A percentile compares a stretch with the other conserved stretches of the same genome.
These are phyloP conservation scores for Lithophane semibrunnea DNA, from an alignment of 2,888 invertebrate genomes.

Conservation along the genomic window DNA sequence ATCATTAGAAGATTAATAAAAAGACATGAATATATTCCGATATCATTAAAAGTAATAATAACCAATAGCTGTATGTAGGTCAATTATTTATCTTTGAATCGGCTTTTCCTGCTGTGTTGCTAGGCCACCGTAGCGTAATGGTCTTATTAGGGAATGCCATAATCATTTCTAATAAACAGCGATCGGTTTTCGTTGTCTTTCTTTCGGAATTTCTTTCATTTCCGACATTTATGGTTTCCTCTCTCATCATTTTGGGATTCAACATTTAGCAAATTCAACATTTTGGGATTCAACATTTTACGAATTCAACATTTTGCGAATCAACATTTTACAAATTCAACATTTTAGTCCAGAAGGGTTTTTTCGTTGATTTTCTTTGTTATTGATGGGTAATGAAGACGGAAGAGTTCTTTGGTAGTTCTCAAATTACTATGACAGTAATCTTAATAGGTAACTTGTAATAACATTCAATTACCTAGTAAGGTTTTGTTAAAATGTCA, in stretches of 20 bases:
- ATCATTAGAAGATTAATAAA: conserved; percentile 40
- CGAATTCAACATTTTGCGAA: too few species aligned
- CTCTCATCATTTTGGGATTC: too few species aligned
- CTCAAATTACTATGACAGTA: neutral
- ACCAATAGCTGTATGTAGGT: conserved; percentile 32
- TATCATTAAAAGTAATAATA: conserved; percentile 16
- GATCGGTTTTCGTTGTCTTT: conserved; percentile 13
- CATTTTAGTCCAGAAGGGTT: neutral
- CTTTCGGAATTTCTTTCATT: conserved; percentile 7
- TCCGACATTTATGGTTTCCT: neutral
- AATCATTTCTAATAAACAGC: conserved; percentile 46
- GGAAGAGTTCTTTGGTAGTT: neutral
- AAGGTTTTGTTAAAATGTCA: neutral
- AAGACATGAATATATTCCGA: conserved; percentile 16
- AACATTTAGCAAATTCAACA: too few species aligned
- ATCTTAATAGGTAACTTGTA: neutral
- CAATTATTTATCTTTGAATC: conserved; percentile 55
- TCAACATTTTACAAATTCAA: too few species aligned
- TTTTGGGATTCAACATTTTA: too few species aligned
- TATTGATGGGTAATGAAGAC: conserved; percentile 5
- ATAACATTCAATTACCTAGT: neutral
- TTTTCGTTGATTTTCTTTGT: conserved; percentile 15
- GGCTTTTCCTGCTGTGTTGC: conserved; percentile 54
- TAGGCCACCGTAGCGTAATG: conserved; percentile 27
- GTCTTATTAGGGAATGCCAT: conserved; percentile 43